Evolutionary conservation across 2,888 invertebrate species (phyloP).

Genomic region (Drosophila kanekoi): DNA sequence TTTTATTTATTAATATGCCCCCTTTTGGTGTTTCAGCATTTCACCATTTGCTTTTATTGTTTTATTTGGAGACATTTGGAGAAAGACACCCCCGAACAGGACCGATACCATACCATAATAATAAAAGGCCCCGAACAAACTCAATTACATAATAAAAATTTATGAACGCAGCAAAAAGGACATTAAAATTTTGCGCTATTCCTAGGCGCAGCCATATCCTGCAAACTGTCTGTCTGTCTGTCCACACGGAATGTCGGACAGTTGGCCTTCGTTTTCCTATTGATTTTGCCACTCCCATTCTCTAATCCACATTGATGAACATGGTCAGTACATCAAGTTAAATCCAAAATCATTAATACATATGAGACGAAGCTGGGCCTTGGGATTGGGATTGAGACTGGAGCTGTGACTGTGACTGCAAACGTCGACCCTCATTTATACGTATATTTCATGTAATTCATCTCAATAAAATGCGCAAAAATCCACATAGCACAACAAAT

Average conservation of each 20-base stretch:
- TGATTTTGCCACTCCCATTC: conserved; percentile 30
- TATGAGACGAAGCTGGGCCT: conserved; percentile 38
- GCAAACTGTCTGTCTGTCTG: neutral
- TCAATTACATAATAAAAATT: conserved; percentile 80
- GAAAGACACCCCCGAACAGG: conserved; percentile 37
- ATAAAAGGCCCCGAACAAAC: conserved; percentile 48
- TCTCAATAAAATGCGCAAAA: conserved; percentile 73
- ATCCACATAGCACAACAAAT: conserved; percentile 56
- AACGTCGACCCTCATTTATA: conserved; percentile 72
- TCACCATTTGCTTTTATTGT: conserved; percentile 73
- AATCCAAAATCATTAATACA: conserved; percentile 77
- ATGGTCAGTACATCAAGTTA: conserved; percentile 64
- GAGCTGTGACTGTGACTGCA: conserved; percentile 9
- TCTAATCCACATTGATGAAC: conserved; percentile 70
- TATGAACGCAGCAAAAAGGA: conserved; percentile 68
- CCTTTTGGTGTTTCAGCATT: conserved; percentile 41
- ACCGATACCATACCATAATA: conserved; percentile 21
- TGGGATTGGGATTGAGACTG: conserved; percentile 7
- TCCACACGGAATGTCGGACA: conserved; percentile 22
- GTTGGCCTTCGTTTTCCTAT: conserved; percentile 18
- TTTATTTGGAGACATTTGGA: conserved; percentile 69
- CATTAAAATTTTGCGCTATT: conserved; percentile 67
- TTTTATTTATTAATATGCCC: conserved; percentile 71
- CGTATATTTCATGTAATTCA: conserved; percentile 70
- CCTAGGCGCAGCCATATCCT: conserved; percentile 25